phyloP scores from a whole-genome alignment of 2,888 invertebrate species.

The Leptodirus hochenwartii region DNA sequence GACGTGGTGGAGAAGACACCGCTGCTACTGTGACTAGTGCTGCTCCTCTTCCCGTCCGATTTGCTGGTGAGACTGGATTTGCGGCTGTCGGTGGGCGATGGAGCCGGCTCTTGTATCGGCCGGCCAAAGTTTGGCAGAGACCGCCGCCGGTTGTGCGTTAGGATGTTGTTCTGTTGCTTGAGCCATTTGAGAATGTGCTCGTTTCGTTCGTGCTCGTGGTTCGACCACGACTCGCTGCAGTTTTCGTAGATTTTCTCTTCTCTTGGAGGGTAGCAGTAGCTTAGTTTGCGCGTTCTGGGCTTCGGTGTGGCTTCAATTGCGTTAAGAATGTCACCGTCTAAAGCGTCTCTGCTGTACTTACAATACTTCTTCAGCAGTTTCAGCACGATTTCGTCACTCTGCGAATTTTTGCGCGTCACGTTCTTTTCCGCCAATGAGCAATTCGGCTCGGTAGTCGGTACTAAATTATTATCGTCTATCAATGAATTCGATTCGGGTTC shows the following conservation, averaged over 20 bases:
- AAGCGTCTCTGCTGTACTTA: constrained; percentile 24
- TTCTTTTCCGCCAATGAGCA: constrained; percentile 7
- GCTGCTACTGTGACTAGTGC: no score
- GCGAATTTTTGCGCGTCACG: constrained; percentile 17
- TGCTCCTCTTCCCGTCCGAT: constrained; percentile 17
- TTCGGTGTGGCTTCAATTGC: constrained; percentile 21
- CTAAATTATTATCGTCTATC: constrained; percentile 24
- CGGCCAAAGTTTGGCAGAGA: constrained; percentile 14
- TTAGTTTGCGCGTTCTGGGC: constrained; percentile 18
- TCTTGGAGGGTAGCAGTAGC: constrained; percentile 19
- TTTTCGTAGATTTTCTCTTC: constrained; percentile 26
- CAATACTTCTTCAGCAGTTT: constrained; percentile 27
- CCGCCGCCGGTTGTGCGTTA: constrained; percentile 10
- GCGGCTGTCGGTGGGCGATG: constrained; percentile 21
- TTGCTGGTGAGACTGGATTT: constrained; percentile 18
- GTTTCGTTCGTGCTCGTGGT: constrained; percentile 23
- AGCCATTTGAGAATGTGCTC: constrained; percentile 27
- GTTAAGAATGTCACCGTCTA: constrained; percentile 24
- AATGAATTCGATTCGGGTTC: constrained; percentile 21
- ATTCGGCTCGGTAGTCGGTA: constrained; percentile 16
- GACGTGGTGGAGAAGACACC: constrained; percentile 22
- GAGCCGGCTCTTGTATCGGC: no score
- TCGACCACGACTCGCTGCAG: constrained; percentile 19
- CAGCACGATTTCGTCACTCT: constrained; percentile 26
- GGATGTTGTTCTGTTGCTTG: constrained; percentile 22